Evolutionary conservation across 2,888 invertebrate species (phyloP).

Genomic region (Pseudolycoriella hygida): DNA sequence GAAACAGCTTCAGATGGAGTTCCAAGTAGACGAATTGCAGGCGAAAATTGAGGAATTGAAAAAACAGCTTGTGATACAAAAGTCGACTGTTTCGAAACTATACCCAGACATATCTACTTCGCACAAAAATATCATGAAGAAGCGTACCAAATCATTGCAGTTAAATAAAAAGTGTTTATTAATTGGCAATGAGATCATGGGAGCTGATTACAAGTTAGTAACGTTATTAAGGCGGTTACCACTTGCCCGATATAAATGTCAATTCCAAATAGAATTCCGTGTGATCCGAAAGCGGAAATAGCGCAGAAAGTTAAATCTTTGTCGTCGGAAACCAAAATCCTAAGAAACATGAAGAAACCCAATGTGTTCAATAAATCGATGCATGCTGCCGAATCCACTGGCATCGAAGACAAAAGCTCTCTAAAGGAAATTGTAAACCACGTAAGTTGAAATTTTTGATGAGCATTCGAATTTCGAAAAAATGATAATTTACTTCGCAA

Average conservation of each 20-base stretch:
- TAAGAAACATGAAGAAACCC: not conserved
- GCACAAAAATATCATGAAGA: conserved; percentile 18
- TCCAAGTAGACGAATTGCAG: conserved; percentile 19
- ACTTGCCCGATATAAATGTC: not conserved
- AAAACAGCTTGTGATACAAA: conserved; percentile 17
- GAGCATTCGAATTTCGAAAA: no score
- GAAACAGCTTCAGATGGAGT: conserved; percentile 17
- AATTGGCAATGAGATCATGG: conserved; percentile 18
- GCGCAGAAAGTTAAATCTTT: conserved; percentile 18
- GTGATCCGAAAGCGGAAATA: conserved; percentile 19
- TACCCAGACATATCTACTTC: conserved; percentile 22
- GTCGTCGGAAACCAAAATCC: conserved; percentile 11
- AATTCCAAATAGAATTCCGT: conserved; percentile 14
- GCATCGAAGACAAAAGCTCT: no score
- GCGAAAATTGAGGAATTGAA: conserved; percentile 19
- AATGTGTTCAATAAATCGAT: not conserved
- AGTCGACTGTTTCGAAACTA: conserved; percentile 18
- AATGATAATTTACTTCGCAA: no score
- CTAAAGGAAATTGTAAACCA: no score
- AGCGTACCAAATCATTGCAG: not conserved
- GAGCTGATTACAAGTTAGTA: conserved; percentile 16
- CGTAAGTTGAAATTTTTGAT: no score
- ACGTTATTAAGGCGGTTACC: not conserved
- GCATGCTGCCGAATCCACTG: not conserved
- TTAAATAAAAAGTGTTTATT: conserved; percentile 14